Evolutionary conservation across 53 echinoderm and acorn worm genomes (phyloP).

Genomic region (Hippasteria phrygiana): DNA sequence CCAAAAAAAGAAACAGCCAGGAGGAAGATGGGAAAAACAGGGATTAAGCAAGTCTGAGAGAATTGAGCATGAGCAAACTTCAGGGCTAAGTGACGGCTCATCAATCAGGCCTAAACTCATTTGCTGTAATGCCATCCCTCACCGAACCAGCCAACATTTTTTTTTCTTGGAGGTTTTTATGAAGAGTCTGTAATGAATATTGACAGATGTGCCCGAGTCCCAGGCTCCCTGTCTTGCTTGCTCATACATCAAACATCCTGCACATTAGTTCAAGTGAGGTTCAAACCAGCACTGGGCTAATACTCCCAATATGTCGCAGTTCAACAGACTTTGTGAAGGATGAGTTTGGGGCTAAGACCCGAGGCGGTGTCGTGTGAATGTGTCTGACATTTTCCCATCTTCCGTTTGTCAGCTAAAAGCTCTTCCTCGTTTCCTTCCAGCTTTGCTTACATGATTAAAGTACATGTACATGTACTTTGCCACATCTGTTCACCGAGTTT

Average conservation of each 20-base stretch:
- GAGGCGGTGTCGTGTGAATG: too few relatives aligned
- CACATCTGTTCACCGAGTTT: too few relatives aligned
- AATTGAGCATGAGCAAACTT: background rate
- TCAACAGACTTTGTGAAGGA: too few relatives aligned
- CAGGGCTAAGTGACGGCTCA: background rate
- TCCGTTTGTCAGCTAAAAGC: too few relatives aligned
- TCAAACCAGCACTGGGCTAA: background rate
- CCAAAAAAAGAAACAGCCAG: background rate
- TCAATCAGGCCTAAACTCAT: background rate
- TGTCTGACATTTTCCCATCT: too few relatives aligned
- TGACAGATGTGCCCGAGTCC: constrained; percentile 5
- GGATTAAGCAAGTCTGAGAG: background rate
- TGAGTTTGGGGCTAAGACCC: too few relatives aligned
- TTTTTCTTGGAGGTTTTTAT: background rate
- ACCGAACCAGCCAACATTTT: background rate
- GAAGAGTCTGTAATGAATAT: constrained; percentile 9
- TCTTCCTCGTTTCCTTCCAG: too few relatives aligned
- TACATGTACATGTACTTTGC: too few relatives aligned
- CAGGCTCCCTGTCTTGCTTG: constrained; percentile 1
- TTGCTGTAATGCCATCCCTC: background rate
- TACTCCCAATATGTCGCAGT: too few relatives aligned
- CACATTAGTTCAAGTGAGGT: background rate
- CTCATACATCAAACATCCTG: constrained; percentile 5
- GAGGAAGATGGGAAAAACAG: background rate
- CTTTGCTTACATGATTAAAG: too few relatives aligned